Base-by-base conservation (phyloP, 2,888 invertebrate species). In the Clanis bilineata region DNA sequence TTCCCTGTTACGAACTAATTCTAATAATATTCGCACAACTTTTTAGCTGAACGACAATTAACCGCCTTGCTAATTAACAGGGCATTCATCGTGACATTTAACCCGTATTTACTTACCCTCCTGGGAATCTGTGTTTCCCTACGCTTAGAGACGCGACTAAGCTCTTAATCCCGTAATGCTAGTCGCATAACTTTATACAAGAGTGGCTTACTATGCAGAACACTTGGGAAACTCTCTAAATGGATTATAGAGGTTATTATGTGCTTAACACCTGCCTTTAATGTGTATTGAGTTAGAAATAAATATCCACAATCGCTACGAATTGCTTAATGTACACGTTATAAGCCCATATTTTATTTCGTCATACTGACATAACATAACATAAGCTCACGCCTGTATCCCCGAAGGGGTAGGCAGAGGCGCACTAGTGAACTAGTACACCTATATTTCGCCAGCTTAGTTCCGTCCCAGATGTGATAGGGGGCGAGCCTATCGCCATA, bases 161-260 rank as follows among this genome's bases (percentile, higher is more conserved):
- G 18, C 32, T 15, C 32, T 10, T 32, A 51, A 51, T 7, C 51
- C 18, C 32, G 18, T 51, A 51, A 51, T 51, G 3, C 32, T 32
- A 51, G 51, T 45, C n/a, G 51, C 18, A 10, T 51, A 32, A 32
- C 51, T 44, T 22, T 32, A 38, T 22, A 32, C 57, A 44, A 43
- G 21, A 36, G 32, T 23, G 36, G 45, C 18, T 51, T 51, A 47
- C 2, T 51, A 51, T 51, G 28, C 21, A 51, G 28, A 32, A 51
- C 32, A 21, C 9, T 32, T 4, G 4, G 10, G 9, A 2, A 47
- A 28, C 9, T 32, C 51, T 18, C 18, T 3, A 9, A 15, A 28
- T 51, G 51, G 28, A 32, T 51, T 51, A 51, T 10, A 6, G 18
- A 10, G 51, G 32, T 51, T 51, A 47, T 28, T 32, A 32, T 9